Evolutionary conservation across 2,113 vertebrate species (phyloP), one percentile per base, ranked within the genome.

Genomic region (Myiopsitta monachus): DNA sequence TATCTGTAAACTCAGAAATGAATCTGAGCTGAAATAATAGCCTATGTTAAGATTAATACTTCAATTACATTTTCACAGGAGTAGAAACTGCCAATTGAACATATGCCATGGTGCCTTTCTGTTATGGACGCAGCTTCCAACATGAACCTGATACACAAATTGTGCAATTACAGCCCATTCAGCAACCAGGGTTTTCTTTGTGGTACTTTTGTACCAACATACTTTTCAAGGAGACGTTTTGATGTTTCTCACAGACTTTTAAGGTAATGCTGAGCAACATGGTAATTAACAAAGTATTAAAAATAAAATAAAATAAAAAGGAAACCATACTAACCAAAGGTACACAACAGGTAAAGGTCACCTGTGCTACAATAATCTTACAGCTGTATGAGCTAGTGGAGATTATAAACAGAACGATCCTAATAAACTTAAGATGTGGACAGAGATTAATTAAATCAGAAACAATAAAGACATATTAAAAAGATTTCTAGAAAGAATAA

Each of bases 401-500:
- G 14, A 49, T 27, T 12, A 66, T 23, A 49, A 79, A 64, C 61
- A 79, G 83, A 92, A 26, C 6, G 3, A 18, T 19, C 17, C 63
- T 76, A 70, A 84, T 27, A 51, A 91, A 55, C 17, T 68, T 74
- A 77, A 85, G 36, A 62, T 38, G 31, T 87, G 75, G 47, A 51
- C 2, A 68, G 62, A 88, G 59, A 91, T 76, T 79, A 87, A 91
- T 85, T 69, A 54, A 82, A 96, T 83, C 63, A 79, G 62, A 85
- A 68, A 73, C 36, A 87, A 89, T 72, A 61, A 59, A 94, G 83
- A 66, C 61, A n/a, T 47, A 31, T 68, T 75, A 51, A 91, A 79
- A 94, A 76, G 62, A 55, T 62, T 73, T 93, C 90, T 83, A 90
- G 78, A 59, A 91, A 80, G 91, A 70, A 80, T n/a, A 88, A 95